Base-by-base conservation (phyloP, 2,113 vertebrate species). In the Phrynocephalus versicolor region DNA sequence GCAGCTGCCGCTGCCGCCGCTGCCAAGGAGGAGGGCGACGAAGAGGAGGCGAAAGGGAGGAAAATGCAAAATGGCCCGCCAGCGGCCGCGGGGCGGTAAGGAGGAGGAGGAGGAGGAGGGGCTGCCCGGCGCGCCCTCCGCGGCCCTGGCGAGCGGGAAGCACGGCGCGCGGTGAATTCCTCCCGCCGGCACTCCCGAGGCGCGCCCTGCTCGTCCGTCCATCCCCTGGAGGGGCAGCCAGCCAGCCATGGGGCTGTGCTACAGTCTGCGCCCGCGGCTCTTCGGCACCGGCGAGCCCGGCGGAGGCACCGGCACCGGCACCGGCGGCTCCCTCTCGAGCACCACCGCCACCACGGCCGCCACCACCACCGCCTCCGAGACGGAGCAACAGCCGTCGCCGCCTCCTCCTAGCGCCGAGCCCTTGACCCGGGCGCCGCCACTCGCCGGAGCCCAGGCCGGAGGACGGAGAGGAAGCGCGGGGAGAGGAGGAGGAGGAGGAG, bases 251-350 rank as follows among this genome's bases (percentile, higher is more conserved):
- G 98, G 98, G 95, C 96, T 99, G 94, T 99, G 98, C 94, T 98
- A 99, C 95, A 99, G 98, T 90, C 94, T 99, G 95, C 97, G 98
- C 92, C 98, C 98, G 94, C 97, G 98, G 95, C 97, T 99, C 91
- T 98, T 98, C 93, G 97, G 98, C 83, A 97, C 97, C 87, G 91
- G 97, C 84, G 97, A 95, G 35, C 3, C 57, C n/a, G 58, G 23
- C 23, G 69, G n/a, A 88, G 97, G 95, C 90, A 97, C 97, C 75
- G 23, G 45, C 89, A 97, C 97, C 73, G 96, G 96, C 82, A 94
- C 96, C 74, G 97, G 95, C 89, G 97, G 97, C 75, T 96, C 96
- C 88, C 94, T 97, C 92, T 96, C 97, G 86, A 97, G 96, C 92
- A 87, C 84, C 70, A 94, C 96, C 19, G 35, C 76, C 84, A n/a